Evolutionary conservation across 2,113 vertebrate genomes (phyloP), one percentile per base, ranked within the genome.

Genomic region (Ctenodactylus gundi): DNA sequence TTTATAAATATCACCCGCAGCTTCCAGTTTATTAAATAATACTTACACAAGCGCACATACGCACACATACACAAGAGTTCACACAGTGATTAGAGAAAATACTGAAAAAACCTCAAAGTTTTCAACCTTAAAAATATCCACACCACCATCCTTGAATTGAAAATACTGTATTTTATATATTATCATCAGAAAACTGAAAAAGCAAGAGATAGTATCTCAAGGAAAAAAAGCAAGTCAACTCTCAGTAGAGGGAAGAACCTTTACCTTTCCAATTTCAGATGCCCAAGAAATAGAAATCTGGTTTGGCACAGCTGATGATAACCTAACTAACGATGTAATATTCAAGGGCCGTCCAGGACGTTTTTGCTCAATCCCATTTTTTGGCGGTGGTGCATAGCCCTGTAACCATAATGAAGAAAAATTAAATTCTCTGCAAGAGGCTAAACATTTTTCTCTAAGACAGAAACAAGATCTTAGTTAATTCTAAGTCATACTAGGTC

Each of bases 271-370:
- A 80, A 99, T 99, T 98, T 99, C 99, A 94, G 99, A 99, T 60
- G 99, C 98, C 99, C 99, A 99, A 0, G 99, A 99, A 90, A 99
- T 99, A 29, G 99, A 99, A 93, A 99, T 99, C 98, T 99, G 99
- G 96, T 99, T 99, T 97, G 99, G 99, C 92, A 99, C 99, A 13
- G 99, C 99, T 51, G 99, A 99, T 0, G 99, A 99, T 67, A 99
- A 97, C 82, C 99, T 98, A 85, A 99, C 99, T n/a, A 99, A 97
- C 53, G 99, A 99, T 0, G 99, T 99, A 60, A 99, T 99, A 96
- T 99, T 99, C 44, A 99, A 98, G 27, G 99, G 99, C 29, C 99
- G 98, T 34, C 99, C 99, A 14, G 99, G 99, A 97, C 99, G 98
- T 96, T 99, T 99, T 98, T 99, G 99, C 72, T 99, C 99, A 93